Base-by-base conservation (phyloP, 2,888 invertebrate species). In the Mongoloraphidia duomilia region DNA sequence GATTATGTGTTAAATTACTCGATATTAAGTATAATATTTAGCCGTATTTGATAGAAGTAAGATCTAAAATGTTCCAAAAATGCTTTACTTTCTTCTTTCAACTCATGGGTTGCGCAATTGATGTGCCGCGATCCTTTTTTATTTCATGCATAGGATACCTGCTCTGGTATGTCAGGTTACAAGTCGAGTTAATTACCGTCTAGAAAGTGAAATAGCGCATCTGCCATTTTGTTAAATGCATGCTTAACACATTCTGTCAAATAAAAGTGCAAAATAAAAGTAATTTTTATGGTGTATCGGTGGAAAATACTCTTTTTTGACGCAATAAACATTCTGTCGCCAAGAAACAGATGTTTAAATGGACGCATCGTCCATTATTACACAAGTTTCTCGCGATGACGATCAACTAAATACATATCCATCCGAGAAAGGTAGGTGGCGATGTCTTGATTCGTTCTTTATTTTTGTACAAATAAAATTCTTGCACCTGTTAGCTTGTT, bases 321-420 rank as follows among this genome's bases (percentile, higher is more conserved):
- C 49, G 47, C 50, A 44, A 43, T 47, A 50, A 47, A 50, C 53
- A 53, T 51, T 50, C 50, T 46, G 49, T 49, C 54, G 55, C 57
- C 50, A 53, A 61, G 50, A 62, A 72, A 68, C 76, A 75, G 78
- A 80, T 80, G 80, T 79, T 76, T 77, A 77, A 83, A 91, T 91
- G 93, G 93, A 93, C 90, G 90, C 89, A 83, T 87, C 92, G 87
- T 93, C 92, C 86, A 92, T 93, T 80, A 93, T 93, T 76, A 91
- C 92, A 76, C 91, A 92, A 83, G 93, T 92, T 81, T 88, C 88
- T 78, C 85, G 91, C 79, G 92, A 93, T 83, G 92, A 92, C 82
- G 92, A 92, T 75, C 86, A 87, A 78, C 80, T 89, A 75, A 89
- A 86, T 78, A 88, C 83, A 77, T 85, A 83, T 79, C 79, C 84